phyloP scores from a whole-genome alignment of 2,113 vertebrate species.

The Mastomys natalensis region DNA sequence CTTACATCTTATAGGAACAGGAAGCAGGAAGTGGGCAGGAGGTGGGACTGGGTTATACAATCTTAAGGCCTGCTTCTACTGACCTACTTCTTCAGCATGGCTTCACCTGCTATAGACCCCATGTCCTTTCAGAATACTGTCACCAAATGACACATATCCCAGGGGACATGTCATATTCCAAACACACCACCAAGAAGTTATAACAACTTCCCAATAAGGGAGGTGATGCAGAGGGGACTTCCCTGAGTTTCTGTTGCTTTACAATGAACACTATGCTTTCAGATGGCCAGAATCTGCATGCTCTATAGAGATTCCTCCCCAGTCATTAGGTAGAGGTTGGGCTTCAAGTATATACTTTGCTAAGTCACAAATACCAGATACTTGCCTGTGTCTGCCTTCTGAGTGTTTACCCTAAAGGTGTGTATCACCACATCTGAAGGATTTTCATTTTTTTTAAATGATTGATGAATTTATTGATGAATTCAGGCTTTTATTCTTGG shows the following conservation, averaged over 20 bases:
- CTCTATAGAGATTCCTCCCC: neutral
- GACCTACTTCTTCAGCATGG: neutral
- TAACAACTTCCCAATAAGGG: neutral
- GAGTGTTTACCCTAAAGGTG: neutral
- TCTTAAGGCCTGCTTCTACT: no score
- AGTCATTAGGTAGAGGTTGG: neutral
- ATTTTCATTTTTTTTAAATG: neutral
- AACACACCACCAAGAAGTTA: neutral
- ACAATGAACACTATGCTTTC: neutral
- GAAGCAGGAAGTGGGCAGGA: neutral
- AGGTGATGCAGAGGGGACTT: no score
- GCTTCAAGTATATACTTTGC: neutral
- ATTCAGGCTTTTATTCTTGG: neutral
- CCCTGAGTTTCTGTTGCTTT: neutral
- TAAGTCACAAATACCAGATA: neutral
- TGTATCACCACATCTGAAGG: accelerated
- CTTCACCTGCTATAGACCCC: neutral
- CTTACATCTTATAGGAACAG: neutral
- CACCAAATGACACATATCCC: neutral
- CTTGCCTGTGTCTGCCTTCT: neutral
- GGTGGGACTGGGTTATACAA: neutral
- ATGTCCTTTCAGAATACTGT: neutral
- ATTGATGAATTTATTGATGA: neutral
- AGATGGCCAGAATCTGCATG: neutral
- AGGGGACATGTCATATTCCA: neutral